Evolutionary conservation across 2,888 invertebrate genomes (phyloP).

Genomic region (Zele albiditarsus): DNA sequence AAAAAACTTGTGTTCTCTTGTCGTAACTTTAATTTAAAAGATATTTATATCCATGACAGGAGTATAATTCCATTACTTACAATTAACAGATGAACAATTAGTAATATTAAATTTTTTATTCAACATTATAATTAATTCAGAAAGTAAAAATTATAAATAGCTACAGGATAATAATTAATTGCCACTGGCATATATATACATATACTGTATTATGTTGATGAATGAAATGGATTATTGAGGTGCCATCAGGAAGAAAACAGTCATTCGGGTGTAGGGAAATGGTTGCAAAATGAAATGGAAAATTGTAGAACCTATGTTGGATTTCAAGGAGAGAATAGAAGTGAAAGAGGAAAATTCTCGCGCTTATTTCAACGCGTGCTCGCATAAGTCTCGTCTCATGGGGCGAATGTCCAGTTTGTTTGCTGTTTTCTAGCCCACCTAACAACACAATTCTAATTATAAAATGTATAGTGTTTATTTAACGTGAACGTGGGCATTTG

Average conservation of each 20-base stretch:
- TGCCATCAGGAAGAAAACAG: slow-evolving; percentile 26
- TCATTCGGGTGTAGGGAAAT: no score
- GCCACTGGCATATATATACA: no score
- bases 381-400: slow-evolving; percentile 46
- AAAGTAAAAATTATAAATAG: no score
- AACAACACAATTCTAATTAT: slow-evolving; percentile 54
- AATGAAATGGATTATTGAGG: background rate
- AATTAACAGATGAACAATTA: no score
- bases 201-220: no score
- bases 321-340: slow-evolving; percentile 23
- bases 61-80: no score
- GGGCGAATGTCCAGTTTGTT: slow-evolving; percentile 44
- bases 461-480: slow-evolving; percentile 55
- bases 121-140: no score
- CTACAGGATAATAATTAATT: no score
- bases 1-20: no score
- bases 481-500: slow-evolving; percentile 44
- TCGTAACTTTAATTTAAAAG: no score
- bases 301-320: slow-evolving; percentile 24
- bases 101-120: no score
- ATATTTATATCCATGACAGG: no score
- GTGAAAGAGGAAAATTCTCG: slow-evolving; percentile 35
- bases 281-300: background rate
- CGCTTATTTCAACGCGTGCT: slow-evolving; percentile 43
- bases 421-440: slow-evolving; percentile 39